Evolutionary conservation across 2,888 invertebrate species (phyloP).

Genomic region (Nyleta sp.): DNA sequence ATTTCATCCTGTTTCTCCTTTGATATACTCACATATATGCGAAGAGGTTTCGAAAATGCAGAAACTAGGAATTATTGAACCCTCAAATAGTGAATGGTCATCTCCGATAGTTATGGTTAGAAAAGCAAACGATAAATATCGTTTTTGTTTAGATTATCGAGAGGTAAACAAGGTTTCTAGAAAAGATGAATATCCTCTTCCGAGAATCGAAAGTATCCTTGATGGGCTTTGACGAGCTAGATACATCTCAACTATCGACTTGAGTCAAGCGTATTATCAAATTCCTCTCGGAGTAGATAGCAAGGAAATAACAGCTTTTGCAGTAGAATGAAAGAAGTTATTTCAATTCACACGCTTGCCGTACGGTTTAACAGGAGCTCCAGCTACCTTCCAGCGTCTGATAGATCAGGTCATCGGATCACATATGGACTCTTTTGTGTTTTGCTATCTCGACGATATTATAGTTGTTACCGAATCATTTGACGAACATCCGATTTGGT

Average conservation of each 20-base stretch:
- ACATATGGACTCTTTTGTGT: background rate
- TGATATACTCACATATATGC: constrained; percentile 2
- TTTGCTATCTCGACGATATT: constrained; percentile 57
- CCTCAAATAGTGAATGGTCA: constrained; percentile 25
- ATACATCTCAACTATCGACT: constrained; percentile 62
- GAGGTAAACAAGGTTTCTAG: constrained; percentile 41
- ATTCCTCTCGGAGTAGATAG: constrained; percentile 48
- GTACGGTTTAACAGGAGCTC: constrained; percentile 55
- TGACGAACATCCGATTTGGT: background rate
- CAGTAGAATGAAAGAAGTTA: constrained; percentile 51
- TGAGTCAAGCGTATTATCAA: constrained; percentile 65
- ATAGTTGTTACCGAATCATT: constrained; percentile 39
- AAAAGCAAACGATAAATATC: constrained; percentile 30
- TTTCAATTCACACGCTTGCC: constrained; percentile 60
- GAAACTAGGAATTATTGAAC: constrained; percentile 10
- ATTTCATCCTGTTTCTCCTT: constrained; percentile 10
- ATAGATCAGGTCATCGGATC: constrained; percentile 33
- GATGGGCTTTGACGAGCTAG: constrained; percentile 40
- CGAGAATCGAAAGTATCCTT: constrained; percentile 46
- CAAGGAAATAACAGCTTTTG: constrained; percentile 57
- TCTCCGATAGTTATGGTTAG: background rate
- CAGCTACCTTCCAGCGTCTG: constrained; percentile 56
- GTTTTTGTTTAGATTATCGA: constrained; percentile 53
- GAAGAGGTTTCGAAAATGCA: background rate
- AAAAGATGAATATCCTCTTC: constrained; percentile 60